A percentile compares a stretch with the other conserved stretches of the same genome.
Evolutionary conservation across 2,797 vertebrate species (phyloP).

Genomic region (Protosalanx chinensis): DNA sequence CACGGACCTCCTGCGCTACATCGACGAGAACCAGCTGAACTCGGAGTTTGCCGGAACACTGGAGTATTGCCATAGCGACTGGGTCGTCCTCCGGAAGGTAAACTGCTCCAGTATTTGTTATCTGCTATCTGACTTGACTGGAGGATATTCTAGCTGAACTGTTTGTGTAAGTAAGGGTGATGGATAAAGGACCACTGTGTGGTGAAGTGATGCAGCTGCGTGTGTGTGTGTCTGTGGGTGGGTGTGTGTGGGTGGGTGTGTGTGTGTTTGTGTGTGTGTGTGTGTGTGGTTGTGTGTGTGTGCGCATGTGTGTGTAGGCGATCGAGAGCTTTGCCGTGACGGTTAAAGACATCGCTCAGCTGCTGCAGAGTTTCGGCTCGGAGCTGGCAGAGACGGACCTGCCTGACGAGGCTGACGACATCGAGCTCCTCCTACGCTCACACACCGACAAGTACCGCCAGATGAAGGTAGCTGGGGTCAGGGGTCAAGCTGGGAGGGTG

Average conservation of each 20-base stretch:
- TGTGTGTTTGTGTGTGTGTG: neutral
- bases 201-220: too few species aligned
- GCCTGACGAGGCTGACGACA: slow-evolving; percentile 81
- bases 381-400: slow-evolving; percentile 90
- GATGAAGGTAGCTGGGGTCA: slow-evolving; percentile 80
- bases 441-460: slow-evolving; percentile 85
- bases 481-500: neutral
- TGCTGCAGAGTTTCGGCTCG: slow-evolving; percentile 90
- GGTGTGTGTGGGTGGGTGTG: neutral
- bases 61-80: slow-evolving; percentile 90
- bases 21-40: slow-evolving; percentile 90
- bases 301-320: slow-evolving; percentile 69
- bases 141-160: neutral
- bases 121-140: neutral
- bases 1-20: slow-evolving; percentile 89
- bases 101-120: neutral
- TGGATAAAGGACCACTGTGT: too few species aligned
- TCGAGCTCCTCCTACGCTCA: slow-evolving; percentile 83
- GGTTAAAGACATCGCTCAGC: slow-evolving; percentile 93
- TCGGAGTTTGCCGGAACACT: slow-evolving; percentile 89
- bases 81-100: slow-evolving; percentile 93
- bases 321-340: slow-evolving; percentile 96
- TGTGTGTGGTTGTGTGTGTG: neutral
- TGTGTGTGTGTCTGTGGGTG: neutral
- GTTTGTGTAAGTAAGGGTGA: neutral